Evolutionary conservation across 2,113 vertebrate species (phyloP), one percentile per base, ranked within the genome.

Genomic region (Pelobates fuscus): DNA sequence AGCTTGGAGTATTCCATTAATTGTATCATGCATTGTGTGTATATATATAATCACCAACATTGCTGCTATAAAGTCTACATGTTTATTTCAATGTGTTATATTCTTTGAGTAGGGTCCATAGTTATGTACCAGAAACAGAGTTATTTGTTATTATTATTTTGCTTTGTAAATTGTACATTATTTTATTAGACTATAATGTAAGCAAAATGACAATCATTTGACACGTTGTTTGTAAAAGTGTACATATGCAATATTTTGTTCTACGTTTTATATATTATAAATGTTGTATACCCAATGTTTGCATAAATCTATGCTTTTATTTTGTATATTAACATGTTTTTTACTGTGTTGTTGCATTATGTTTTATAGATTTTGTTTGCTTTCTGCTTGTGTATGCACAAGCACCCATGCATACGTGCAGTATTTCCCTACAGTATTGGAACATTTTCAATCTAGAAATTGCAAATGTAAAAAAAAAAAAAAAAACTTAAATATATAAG

Each of bases 151-250:
- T 32, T 65, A 20, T 61, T 25, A 59, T 10, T 65, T 65, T 41
- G 12, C 3, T 41, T 63, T 44, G 32, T 41, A 65, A 65, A 65
- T 65, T 43, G 62, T 65, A 65, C 20, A 65, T 65, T 41, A 21
- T 65, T 32, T 32, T 37, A 61, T 17, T 61, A 61, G 27, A 27
- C 6, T 25, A 43, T 37, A 43, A 41, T 43, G 62, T 44, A 43
- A 44, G 23, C 32, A 65, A 24, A 3, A 58, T 65, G 62, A 44
- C 62, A 65, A 65, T 65, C 32, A 65, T 25, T 44, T 43, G 32
- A 32, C 24, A n/a, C 24, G 37, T 63, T 43, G 37, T 44, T 44
- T 44, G 37, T 41, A 24, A 43, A 43, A 65, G 30, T 65, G 62
- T 65, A 65, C 21, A 65, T 65, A 65, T 43, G 32, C 62, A 43